Base-by-base conservation (phyloP, 1,140 invertebrate species). In the Brachystomella parvula region DNA sequence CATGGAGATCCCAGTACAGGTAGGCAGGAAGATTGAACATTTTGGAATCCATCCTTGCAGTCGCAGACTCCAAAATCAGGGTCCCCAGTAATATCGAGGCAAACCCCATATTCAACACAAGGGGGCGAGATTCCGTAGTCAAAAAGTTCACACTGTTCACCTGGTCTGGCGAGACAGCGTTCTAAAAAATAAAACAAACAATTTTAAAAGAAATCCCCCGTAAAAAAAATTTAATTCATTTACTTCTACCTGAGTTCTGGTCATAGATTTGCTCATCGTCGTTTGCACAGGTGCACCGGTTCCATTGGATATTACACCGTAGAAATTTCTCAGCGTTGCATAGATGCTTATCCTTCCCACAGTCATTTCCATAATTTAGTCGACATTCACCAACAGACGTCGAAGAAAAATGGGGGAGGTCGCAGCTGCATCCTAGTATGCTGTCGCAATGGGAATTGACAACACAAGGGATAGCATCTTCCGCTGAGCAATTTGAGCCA, bases 111-210 rank as follows among this genome's bases (percentile, higher is more conserved):
- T 12, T 6, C 6, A 53, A 53, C 49, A 24, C 49, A 53, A 24
- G 49, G 49, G 24, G 49, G 49, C 49, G 49, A 53, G 9, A 53
- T 53, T 53, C 49, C 49, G 49, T 15, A 53, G 12, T 53, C 49
- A 24, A 53, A 19, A 24, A 53, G 6, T 9, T 53, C 49, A 26
- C 49, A 53, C 3, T 24, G 49, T 53, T 53, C 49, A 9, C 24
- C 24, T 26, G 49, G 49, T 24, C 49, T 53, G 49, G 49, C 6
- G 9, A 53, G 21, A 26, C 49, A 53, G 6, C 12, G 6, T 53
- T 24, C 49, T 53, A 15, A 24, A 53, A 44, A 12, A 9, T 17
- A 53, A 53, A 6, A 17, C 12, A 53, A 53, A 53, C 21, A 53
- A 53, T 53, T 44, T n/a, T 12, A 44, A 44, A 44, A 44, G 9